Conservation (phyloP, 1,140 invertebrate genomes). For the Dryas iulia region DNA sequence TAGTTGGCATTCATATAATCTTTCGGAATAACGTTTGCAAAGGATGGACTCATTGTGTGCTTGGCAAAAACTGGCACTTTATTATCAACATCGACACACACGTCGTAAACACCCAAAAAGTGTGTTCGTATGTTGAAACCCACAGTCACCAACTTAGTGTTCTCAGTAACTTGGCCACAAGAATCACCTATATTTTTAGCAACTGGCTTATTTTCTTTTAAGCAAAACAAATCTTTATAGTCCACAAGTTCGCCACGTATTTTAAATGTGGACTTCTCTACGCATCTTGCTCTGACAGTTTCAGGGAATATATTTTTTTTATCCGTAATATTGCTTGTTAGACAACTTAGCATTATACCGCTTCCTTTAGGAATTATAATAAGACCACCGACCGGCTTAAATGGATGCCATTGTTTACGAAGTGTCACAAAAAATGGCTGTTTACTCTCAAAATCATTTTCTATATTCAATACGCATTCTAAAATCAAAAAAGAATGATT, state of each 20-base stretch:
- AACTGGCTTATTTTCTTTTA: slow-evolving; percentile 30
- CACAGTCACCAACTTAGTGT: slow-evolving; percentile 33
- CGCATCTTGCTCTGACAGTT: slow-evolving; percentile 39
- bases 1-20: slow-evolving; percentile 24
- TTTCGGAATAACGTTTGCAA: slow-evolving; percentile 26
- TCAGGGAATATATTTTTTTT: neutral
- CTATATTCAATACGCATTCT: slow-evolving; percentile 25
- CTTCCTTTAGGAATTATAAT: slow-evolving; percentile 34
- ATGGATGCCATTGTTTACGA: slow-evolving; percentile 6
- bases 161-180: slow-evolving; percentile 15
- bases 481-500: neutral
- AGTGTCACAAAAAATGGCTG: slow-evolving; percentile 27
- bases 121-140: slow-evolving; percentile 39
- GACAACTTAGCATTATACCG: slow-evolving; percentile 37
- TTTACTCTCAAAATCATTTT: slow-evolving; percentile 17
- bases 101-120: slow-evolving; percentile 51
- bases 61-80: slow-evolving; percentile 50
- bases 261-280: neutral
- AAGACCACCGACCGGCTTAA: slow-evolving; percentile 5
- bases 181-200: neutral
- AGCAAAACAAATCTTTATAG: slow-evolving; percentile 50
- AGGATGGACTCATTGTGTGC: slow-evolving; percentile 32
- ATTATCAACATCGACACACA: slow-evolving; percentile 52
- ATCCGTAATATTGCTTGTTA: slow-evolving; percentile 9
- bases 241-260: slow-evolving; percentile 20